Percentiles rank a stretch among this genome's conserved stretches.
phyloP scores from a whole-genome alignment of 2,113 vertebrate species.

The Apteryx mantelli region DNA sequence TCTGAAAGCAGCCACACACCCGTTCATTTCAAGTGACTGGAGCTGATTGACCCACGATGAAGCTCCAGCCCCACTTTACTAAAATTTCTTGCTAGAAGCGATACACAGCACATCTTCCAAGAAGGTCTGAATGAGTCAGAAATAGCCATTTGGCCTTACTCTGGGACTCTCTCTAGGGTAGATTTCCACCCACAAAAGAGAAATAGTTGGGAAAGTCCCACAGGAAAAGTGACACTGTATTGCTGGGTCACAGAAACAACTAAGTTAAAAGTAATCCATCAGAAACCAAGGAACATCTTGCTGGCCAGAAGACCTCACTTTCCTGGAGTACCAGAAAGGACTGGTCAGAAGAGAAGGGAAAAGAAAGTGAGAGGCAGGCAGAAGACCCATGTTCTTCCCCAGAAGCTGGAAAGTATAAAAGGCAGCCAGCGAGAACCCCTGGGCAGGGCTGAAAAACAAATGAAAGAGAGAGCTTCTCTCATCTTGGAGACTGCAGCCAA shows the following conservation, averaged over 20 bases:
- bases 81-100: neutral
- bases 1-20: neutral
- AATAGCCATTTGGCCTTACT: neutral
- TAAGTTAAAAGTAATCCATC: slow-evolving; percentile 24
- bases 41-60: neutral
- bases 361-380: neutral
- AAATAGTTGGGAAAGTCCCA: slow-evolving; percentile 1
- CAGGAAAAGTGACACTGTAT: slow-evolving; percentile 4
- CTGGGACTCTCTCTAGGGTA: slow-evolving; percentile 36
- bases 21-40: neutral
- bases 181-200: slow-evolving; percentile 17
- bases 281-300: slow-evolving; percentile 21
- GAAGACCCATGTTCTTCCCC: slow-evolving; percentile 1
- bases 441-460: slow-evolving; percentile 46
- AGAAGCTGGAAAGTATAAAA: slow-evolving; percentile 43
- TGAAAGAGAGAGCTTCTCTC: slow-evolving; percentile 42
- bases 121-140: neutral
- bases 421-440: neutral
- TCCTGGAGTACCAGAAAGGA: neutral
- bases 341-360: neutral
- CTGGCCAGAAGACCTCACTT: neutral
- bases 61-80: neutral
- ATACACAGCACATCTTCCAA: neutral
- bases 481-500: slow-evolving; percentile 17
- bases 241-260: neutral